Evolutionary conservation across 1,140 invertebrate genomes (phyloP), one percentile per base, ranked within the genome.

Genomic region (Mylabris phalerata): DNA sequence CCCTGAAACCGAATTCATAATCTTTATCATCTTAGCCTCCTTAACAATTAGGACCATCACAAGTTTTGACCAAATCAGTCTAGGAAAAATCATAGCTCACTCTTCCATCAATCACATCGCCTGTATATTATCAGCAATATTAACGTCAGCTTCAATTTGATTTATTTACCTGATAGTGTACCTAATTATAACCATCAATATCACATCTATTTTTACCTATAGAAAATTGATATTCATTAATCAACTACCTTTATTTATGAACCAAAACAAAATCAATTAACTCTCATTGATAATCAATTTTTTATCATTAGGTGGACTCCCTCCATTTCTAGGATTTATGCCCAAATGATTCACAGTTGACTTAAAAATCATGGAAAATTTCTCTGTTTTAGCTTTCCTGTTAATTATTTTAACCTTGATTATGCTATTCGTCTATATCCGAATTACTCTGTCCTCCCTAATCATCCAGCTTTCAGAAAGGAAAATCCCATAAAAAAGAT

Each of bases 71-170:
- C 75, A 79, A 76, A 72, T 69, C 4, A 77, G 73, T 9, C 32
- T 79, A 51, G 74, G 77, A 44, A 79, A 78, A 78, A 65, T 79
- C 64, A 66, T 79, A 74, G 62, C 73, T 48, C 79, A 73, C 68
- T 80, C 78, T 39, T 79, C 77, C 3, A 79, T 79, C 75, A 79
- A 78, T 64, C 77, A 80, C 65, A 73, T 79, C 71, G 72, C 73
- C 10, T 79, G 77, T 77, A 75, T 80, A 75, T 50, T 79, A 55
- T 60, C 61, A 51, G 50, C 60, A 38, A 63, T 75, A 65, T 58
- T 71, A 67, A 69, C 71, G 66, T 75, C 62, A 27, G 64, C 75
- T 1, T 2, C 27, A 32, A 32, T 32, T 32, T 32, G 27, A 7
- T 7, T 32, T 4, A 32, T 32, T 1, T 32, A 32, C 2, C 27